phyloP scores from a whole-genome alignment of 2,888 invertebrate genomes.

The Subacronicta megacephala region DNA sequence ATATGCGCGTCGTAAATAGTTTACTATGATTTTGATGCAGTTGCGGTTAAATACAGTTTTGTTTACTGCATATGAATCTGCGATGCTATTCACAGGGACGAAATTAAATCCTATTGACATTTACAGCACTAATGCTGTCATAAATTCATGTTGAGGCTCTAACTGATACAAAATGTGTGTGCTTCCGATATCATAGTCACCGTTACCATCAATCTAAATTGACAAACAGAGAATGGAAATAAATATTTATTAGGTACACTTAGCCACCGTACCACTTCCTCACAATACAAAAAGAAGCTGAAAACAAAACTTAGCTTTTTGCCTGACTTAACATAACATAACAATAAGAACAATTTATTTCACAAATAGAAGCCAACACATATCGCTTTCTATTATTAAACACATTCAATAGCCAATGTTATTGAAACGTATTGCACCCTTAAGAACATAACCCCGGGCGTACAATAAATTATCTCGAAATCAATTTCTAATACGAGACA shows the following conservation, averaged over 20 bases:
- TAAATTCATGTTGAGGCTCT: background rate
- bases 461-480: slow-evolving; percentile 70
- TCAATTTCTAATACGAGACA: slow-evolving; percentile 76
- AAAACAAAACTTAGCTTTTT: background rate
- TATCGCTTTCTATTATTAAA: slow-evolving; percentile 49
- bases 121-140: background rate
- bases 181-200: too few species aligned
- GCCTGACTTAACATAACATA: background rate
- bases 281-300: too few species aligned
- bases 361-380: slow-evolving; percentile 40
- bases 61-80: slow-evolving; percentile 23
- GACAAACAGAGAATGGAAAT: too few species aligned
- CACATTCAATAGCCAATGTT: slow-evolving; percentile 38
- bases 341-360: slow-evolving; percentile 1
- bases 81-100: slow-evolving; percentile 5
- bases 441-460: slow-evolving; percentile 57
- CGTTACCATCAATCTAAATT: too few species aligned
- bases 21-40: slow-evolving; percentile 44
- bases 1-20: slow-evolving; percentile 52
- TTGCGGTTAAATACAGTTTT: slow-evolving; percentile 28
- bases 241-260: too few species aligned
- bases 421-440: slow-evolving; percentile 60
- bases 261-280: too few species aligned
- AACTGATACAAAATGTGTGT: too few species aligned
- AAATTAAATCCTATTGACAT: background rate